Conservation (phyloP, 2,113 vertebrate species). For the Sturnira hondurensis region DNA sequence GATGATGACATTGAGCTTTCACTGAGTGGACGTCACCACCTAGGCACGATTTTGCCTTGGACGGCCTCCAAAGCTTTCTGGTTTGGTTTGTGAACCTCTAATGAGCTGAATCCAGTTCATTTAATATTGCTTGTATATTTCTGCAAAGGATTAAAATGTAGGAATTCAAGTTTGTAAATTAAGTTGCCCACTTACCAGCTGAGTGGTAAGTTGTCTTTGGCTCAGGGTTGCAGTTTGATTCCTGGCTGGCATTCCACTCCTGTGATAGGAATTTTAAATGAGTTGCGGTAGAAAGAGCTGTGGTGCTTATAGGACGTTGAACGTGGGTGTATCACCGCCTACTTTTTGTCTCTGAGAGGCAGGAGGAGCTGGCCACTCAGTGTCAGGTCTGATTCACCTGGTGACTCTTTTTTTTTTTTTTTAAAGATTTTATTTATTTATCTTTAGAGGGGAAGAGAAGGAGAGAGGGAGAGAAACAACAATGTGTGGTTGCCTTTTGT, state of each 20-base stretch:
- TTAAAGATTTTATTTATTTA: too few species aligned
- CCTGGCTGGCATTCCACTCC: conserved; percentile 74
- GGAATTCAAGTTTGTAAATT: conserved; percentile 81
- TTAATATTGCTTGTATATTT: conserved; percentile 79
- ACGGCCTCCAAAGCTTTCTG: conserved; percentile 75
- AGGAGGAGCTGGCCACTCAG: background rate
- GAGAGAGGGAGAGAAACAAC: too few species aligned
- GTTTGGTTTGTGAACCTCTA: conserved; percentile 83
- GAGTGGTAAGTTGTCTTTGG: conserved; percentile 83
- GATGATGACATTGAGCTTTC: conserved; percentile 80
- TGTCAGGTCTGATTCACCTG: background rate
- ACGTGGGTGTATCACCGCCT: background rate
- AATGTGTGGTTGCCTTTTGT: too few species aligned
- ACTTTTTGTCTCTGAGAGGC: background rate
- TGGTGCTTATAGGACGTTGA: conserved; percentile 25
- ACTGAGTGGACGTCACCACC: conserved; percentile 79
- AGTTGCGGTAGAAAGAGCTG: conserved; percentile 41
- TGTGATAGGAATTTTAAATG: conserved; percentile 79
- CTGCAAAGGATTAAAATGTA: conserved; percentile 81
- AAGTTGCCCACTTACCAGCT: conserved; percentile 83
- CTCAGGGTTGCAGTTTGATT: conserved; percentile 79
- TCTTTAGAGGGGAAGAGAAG: too few species aligned
- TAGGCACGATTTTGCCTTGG: conserved; percentile 80
- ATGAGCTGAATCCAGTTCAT: conserved; percentile 80
- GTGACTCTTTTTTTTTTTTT: too few species aligned